Evolutionary conservation across 1,140 invertebrate genomes (phyloP).

Genomic region (Tetramorium parvispinum): DNA sequence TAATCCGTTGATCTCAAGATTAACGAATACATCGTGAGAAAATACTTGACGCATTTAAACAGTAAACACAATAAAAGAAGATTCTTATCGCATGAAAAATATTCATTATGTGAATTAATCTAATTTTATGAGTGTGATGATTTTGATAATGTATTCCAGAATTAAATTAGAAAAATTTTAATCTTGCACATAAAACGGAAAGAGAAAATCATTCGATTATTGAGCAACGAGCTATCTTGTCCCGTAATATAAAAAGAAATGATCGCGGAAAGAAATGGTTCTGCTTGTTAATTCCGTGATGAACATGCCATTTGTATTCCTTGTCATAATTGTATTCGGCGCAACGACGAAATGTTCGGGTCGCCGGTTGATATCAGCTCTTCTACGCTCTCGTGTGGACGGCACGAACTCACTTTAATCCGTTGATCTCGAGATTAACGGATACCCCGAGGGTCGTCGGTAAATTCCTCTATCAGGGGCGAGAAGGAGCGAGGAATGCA

Average conservation of each 20-base stretch:
- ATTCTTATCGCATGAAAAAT: neutral
- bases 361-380: constrained; percentile 36
- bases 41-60: constrained; percentile 10
- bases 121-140: neutral
- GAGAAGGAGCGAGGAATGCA: constrained; percentile 68
- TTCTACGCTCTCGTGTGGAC: constrained; percentile 26
- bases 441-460: constrained; percentile 66
- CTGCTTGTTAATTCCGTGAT: neutral
- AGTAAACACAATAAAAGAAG: neutral
- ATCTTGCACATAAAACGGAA: neutral
- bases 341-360: constrained; percentile 26
- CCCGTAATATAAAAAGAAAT: constrained; percentile 25
- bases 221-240: neutral
- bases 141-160: neutral
- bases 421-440: constrained; percentile 70
- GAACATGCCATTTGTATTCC: constrained; percentile 43
- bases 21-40: constrained; percentile 55
- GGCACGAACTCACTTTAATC: constrained; percentile 68
- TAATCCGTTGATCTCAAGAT: constrained; percentile 71
- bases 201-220: neutral
- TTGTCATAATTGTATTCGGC: constrained; percentile 1
- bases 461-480: constrained; percentile 67
- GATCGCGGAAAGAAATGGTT: neutral
- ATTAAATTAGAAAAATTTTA: neutral
- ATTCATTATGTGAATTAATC: neutral